phyloP scores from a whole-genome alignment of 2,797 vertebrate species.

The Lutjanus argentimaculatus region DNA sequence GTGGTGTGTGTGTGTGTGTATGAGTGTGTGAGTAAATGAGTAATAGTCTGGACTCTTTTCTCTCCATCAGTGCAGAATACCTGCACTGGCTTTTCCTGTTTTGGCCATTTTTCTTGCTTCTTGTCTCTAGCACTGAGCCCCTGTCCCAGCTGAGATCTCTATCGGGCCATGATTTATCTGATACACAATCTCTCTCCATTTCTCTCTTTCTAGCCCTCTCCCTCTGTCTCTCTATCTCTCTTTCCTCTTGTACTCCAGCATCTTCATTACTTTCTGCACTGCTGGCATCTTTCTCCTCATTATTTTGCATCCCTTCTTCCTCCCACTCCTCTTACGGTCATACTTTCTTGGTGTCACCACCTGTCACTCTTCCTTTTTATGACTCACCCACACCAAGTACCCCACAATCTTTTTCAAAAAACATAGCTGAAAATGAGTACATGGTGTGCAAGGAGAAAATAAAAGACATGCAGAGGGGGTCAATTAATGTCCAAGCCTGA shows the following conservation, averaged over 20 bases:
- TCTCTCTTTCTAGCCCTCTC: slow-evolving; percentile 13
- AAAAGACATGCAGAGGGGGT: not conserved
- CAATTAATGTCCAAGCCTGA: slow-evolving; percentile 9
- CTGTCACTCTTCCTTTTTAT: slow-evolving; percentile 16
- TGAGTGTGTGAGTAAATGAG: slow-evolving; percentile 33
- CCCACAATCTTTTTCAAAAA: not conserved
- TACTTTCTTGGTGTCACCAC: slow-evolving; percentile 10
- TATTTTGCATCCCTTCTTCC: slow-evolving; percentile 30
- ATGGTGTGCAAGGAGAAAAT: slow-evolving; percentile 16
- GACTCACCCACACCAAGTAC: not conserved
- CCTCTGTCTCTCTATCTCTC: slow-evolving; percentile 6
- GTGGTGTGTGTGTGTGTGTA: slow-evolving; percentile 3
- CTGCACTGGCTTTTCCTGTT: slow-evolving; percentile 54
- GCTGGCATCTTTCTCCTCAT: slow-evolving; percentile 15
- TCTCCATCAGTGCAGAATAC: slow-evolving; percentile 63
- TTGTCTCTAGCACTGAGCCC: slow-evolving; percentile 57
- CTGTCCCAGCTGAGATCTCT: slow-evolving; percentile 77
- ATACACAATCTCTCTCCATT: slow-evolving; percentile 52
- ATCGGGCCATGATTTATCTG: slow-evolving; percentile 81
- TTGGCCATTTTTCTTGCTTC: slow-evolving; percentile 73
- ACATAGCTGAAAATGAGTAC: slow-evolving; percentile 18
- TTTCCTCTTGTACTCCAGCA: not conserved
- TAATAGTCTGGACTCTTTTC: slow-evolving; percentile 48
- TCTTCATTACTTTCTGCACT: slow-evolving; percentile 13
- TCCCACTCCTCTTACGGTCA: not conserved